Percentiles rank a stretch among this genome's conserved stretches.
Conservation (phyloP, 2,113 vertebrate genomes). For the Leptobrachium leishanense region DNA sequence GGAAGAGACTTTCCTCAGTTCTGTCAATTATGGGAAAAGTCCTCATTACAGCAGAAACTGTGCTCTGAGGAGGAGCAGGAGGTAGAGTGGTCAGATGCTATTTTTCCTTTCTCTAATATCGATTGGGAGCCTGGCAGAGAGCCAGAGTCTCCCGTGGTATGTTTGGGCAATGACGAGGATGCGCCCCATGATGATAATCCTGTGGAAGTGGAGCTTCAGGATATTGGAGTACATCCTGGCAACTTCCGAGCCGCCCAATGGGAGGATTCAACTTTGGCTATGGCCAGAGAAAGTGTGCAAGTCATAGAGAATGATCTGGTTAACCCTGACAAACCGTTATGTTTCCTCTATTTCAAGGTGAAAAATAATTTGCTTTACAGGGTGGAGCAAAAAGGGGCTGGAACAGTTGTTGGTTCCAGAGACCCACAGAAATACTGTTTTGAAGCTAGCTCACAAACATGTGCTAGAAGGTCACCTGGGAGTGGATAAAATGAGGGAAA, state of each 20-base stretch:
- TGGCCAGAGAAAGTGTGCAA: background rate
- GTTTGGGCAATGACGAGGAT: background rate
- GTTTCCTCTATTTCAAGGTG: background rate
- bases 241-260: background rate
- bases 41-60: background rate
- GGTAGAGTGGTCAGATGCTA: background rate
- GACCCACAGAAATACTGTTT: too few species aligned
- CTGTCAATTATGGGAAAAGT: background rate
- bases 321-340: background rate
- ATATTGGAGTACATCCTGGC: background rate
- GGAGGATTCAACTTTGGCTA: background rate
- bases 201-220: too few species aligned
- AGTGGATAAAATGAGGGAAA: background rate
- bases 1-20: background rate
- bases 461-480: background rate
- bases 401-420: background rate
- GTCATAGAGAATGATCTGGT: background rate
- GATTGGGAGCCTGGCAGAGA: background rate
- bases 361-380: background rate
- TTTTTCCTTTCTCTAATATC: background rate
- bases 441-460: background rate
- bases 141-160: background rate
- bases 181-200: background rate
- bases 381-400: background rate
- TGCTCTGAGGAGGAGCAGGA: background rate